Conservation (phyloP, 1,140 invertebrate species). For the Saccostrea cuccullata region DNA sequence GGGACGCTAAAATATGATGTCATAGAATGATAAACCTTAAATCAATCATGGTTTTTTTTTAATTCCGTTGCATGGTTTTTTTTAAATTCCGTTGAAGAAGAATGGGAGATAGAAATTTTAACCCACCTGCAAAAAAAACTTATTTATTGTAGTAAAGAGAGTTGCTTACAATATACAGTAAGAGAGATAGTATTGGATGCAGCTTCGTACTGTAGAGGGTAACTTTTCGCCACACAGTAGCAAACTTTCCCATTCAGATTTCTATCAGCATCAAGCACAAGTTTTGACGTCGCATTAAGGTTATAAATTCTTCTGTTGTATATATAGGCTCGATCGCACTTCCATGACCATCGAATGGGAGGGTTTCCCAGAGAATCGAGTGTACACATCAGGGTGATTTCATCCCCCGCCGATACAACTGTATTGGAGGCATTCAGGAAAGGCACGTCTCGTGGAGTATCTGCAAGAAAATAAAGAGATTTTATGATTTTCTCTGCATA, state of each 20-base stretch:
- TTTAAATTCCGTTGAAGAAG: no score
- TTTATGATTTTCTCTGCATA: no score
- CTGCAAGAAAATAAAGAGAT: background rate
- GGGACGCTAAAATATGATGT: background rate
- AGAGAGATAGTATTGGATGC: background rate
- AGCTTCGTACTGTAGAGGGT: background rate
- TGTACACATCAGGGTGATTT: background rate
- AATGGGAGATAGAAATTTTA: no score
- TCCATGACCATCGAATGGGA: background rate
- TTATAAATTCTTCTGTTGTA: background rate
- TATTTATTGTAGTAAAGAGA: background rate
- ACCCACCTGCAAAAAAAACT: no score
- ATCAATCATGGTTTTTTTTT: no score
- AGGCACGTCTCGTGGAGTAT: background rate
- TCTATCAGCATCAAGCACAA: background rate
- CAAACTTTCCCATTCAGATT: background rate
- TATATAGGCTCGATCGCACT: background rate
- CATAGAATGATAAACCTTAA: background rate
- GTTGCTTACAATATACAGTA: background rate
- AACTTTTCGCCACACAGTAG: background rate
- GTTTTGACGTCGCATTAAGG: background rate
- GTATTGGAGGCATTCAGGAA: background rate
- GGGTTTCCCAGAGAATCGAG: background rate
- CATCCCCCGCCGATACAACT: background rate
- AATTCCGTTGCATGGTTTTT: no score